These are phyloP conservation scores for Agrochola circellaris DNA, from an alignment of 2,888 invertebrate species.

Conservation along the genomic window DNA sequence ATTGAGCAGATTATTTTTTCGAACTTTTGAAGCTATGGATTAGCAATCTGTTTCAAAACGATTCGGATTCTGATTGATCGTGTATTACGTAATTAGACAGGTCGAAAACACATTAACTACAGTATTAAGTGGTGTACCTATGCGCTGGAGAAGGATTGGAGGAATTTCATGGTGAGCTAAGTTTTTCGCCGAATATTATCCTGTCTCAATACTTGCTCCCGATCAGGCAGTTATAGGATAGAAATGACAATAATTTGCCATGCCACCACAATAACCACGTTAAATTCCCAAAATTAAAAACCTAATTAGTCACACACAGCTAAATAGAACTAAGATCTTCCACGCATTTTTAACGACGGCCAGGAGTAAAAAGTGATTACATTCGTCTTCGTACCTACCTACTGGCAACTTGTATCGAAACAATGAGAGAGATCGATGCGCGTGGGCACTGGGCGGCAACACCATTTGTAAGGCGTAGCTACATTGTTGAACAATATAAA, in stretches of 20 bases:
- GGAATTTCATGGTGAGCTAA: not conserved
- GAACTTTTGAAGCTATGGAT: too few relatives aligned
- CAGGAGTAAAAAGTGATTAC: slow-evolving; percentile 68
- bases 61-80: too few relatives aligned
- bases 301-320: slow-evolving; percentile 1
- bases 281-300: not conserved
- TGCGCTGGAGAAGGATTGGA: too few relatives aligned
- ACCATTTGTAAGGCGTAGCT: slow-evolving; percentile 40
- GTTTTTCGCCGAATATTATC: not conserved
- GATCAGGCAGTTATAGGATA: not conserved
- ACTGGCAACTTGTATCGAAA: slow-evolving; percentile 66
- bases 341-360: slow-evolving; percentile 67
- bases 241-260: not conserved
- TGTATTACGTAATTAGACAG: too few relatives aligned
- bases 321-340: slow-evolving; percentile 48
- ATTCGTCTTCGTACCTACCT: slow-evolving; percentile 59
- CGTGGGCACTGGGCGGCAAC: slow-evolving; percentile 78
- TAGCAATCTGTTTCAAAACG: too few relatives aligned
- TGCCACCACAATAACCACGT: not conserved
- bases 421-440: slow-evolving; percentile 83
- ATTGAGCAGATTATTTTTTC: too few relatives aligned
- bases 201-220: too few relatives aligned
- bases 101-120: not conserved
- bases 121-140: not conserved
- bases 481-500: slow-evolving; percentile 17